Conservation (phyloP, 2,113 vertebrate species). For the Chamaea fasciata region DNA sequence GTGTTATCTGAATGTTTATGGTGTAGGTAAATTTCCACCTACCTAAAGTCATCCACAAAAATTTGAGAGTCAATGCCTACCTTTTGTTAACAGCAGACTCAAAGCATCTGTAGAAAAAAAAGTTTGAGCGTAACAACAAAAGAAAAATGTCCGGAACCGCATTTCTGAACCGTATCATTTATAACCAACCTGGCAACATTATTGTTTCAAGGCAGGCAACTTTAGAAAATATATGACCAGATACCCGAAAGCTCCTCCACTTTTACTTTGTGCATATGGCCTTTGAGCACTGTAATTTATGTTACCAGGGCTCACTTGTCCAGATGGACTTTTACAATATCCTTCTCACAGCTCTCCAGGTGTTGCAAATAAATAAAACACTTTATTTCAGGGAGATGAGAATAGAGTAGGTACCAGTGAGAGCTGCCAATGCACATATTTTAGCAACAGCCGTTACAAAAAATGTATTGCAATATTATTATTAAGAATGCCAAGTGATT, state of each 20-base stretch:
- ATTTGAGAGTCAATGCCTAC: not conserved
- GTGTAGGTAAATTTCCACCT: not conserved
- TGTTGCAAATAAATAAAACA: constrained; percentile 57
- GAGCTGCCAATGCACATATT: not conserved
- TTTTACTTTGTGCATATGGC: constrained; percentile 37
- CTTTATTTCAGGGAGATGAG: constrained; percentile 32
- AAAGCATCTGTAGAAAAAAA: not conserved
- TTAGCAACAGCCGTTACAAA: not conserved
- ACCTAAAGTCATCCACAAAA: not conserved
- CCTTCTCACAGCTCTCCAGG: constrained; percentile 38
- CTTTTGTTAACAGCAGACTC: not conserved
- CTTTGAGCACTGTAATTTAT: constrained; percentile 17
- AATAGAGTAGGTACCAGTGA: not conserved
- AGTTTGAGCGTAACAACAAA: not conserved
- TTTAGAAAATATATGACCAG: constrained; percentile 27
- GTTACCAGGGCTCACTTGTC: constrained; percentile 25
- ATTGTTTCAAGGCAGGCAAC: not conserved
- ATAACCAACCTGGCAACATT: constrained; percentile 30
- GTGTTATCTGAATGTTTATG: not conserved
- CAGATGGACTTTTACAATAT: constrained; percentile 54
- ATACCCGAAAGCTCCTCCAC: constrained; percentile 13
- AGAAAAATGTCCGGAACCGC: not conserved
- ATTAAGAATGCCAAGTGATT: not conserved
- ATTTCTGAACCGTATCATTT: not conserved
- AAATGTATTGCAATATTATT: not conserved